These are phyloP conservation scores for Nibea albiflora DNA, from an alignment of 2,113 vertebrate species.

Conservation along the genomic window DNA sequence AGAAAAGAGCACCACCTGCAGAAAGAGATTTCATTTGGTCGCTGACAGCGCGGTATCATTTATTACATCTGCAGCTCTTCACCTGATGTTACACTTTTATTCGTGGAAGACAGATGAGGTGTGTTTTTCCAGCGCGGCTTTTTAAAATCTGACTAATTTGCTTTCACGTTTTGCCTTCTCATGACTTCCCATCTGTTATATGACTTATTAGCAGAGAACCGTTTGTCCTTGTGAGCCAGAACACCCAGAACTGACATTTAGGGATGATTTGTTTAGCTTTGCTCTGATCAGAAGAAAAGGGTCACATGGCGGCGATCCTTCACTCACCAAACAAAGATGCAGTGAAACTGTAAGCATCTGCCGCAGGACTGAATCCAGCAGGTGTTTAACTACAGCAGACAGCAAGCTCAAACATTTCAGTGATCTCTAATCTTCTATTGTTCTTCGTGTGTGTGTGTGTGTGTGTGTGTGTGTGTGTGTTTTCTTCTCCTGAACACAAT, in stretches of 20 bases:
- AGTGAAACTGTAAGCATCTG: slow-evolving; percentile 55
- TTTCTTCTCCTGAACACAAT: slow-evolving; percentile 10
- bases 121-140: slow-evolving; percentile 8
- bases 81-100: slow-evolving; percentile 12
- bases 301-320: slow-evolving; percentile 57
- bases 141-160: slow-evolving; percentile 8
- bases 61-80: neutral
- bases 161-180: slow-evolving; percentile 3
- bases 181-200: slow-evolving; percentile 51
- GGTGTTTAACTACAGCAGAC: slow-evolving; percentile 64
- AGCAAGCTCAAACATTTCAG: slow-evolving; percentile 57
- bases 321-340: slow-evolving; percentile 56
- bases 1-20: slow-evolving; percentile 47
- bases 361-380: slow-evolving; percentile 51
- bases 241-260: slow-evolving; percentile 56
- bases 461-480: neutral
- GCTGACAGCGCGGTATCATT: neutral
- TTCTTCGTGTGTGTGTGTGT: slow-evolving; percentile 20
- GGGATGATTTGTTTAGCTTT: slow-evolving; percentile 67
- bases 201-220: slow-evolving; percentile 52
- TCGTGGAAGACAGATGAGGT: neutral
- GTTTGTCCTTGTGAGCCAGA: slow-evolving; percentile 51
- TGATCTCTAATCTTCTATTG: slow-evolving; percentile 37
- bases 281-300: slow-evolving; percentile 62
- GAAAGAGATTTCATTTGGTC: neutral